These are phyloP conservation scores for Pteria penguin DNA, from an alignment of 2,888 invertebrate species.

Conservation along the genomic window DNA sequence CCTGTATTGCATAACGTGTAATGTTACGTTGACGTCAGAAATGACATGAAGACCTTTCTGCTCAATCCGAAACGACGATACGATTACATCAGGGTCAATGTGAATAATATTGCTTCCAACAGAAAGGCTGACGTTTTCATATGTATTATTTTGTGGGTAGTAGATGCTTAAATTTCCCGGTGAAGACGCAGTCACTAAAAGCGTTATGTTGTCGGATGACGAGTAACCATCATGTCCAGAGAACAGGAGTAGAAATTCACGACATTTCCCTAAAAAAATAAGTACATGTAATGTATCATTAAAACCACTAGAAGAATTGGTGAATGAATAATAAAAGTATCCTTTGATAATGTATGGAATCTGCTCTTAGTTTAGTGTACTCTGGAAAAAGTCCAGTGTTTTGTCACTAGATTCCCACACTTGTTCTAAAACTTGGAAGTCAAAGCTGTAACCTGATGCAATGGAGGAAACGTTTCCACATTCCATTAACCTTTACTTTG, in stretches of 20 bases:
- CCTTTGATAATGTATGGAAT: too few species aligned
- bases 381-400: too few species aligned
- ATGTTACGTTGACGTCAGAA: constrained; percentile 6
- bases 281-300: not conserved
- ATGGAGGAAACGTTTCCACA: too few species aligned
- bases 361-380: too few species aligned
- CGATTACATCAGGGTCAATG: not conserved
- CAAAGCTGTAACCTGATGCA: too few species aligned
- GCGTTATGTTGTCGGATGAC: constrained; percentile 10
- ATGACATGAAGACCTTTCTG: constrained; percentile 6
- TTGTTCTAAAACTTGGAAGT: too few species aligned
- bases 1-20: constrained; percentile 7
- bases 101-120: constrained; percentile 7
- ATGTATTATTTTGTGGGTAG: not conserved
- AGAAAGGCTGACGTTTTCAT: not conserved
- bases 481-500: too few species aligned
- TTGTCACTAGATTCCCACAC: not conserved
- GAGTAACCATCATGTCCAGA: constrained; percentile 7
- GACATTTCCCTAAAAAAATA: not conserved
- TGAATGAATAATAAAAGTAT: too few species aligned
- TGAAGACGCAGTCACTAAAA: not conserved
- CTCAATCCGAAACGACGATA: not conserved
- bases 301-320: not conserved
- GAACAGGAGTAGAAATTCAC: constrained; percentile 6
- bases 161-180: constrained; percentile 5